Base-by-base conservation (phyloP, 1,140 invertebrate species). In the Pseudomyrmex gracilis region DNA sequence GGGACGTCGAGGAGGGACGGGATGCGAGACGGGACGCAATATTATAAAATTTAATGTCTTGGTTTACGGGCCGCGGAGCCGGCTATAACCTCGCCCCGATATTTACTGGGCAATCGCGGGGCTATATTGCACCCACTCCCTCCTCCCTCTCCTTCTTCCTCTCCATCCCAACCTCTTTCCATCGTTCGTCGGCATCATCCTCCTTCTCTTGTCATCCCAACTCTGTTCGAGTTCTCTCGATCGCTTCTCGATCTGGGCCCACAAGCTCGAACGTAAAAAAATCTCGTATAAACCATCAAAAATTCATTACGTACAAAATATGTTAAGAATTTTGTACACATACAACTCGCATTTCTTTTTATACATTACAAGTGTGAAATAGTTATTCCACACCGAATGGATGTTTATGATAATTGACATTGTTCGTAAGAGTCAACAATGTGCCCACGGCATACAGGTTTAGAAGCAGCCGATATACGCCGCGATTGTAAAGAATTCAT, bases 31-130 rank as follows among this genome's bases (percentile, higher is more conserved):
- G 85, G 90, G 80, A 90, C 86, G 93, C 92, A 93, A 94, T 94
- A 94, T 94, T 94, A 94, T 94, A 94, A 94, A 94, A 94, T 94
- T 94, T 94, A 94, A 94, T 94, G 93, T 93, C 93, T 93, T 94
- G 92, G 92, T 94, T 94, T 94, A 94, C 92, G 94, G 93, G 89
- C 90, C 89, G 86, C 91, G 91, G 91, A 93, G 91, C 91, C 85
- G 90, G 90, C 91, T 94, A 92, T 93, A 92, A 93, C 92, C 90
- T 90, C 82, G 84, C 85, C 89, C 90, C 93, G 91, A 94, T 94
- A 93, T 94, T 94, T 93, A 93, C 92, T 91, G 89, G 90, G 91
- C 91, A 92, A 93, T 94, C 91, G 93, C 91, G 78, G 68, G 64
- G 89, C 90, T 90, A 92, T 93, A 93, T 93, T 89, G 90, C 90